Evolutionary conservation across 2,797 vertebrate genomes (phyloP).

Genomic region (Paratrypauchen microcephalus): DNA sequence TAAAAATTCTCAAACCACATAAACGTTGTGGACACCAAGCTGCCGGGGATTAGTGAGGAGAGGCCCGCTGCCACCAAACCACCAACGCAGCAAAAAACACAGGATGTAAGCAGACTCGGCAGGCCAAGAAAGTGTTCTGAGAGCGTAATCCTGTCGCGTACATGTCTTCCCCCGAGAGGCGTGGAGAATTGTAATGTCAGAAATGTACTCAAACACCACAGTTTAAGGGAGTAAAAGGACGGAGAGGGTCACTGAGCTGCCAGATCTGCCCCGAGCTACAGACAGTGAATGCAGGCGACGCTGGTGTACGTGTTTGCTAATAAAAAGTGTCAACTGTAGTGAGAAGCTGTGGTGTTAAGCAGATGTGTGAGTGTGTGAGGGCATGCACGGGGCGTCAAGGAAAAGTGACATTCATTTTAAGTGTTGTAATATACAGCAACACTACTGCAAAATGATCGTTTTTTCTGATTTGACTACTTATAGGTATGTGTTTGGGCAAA

Average conservation of each 20-base stretch:
- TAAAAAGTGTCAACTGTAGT: slow-evolving; percentile 21
- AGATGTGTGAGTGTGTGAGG: slow-evolving; percentile 14
- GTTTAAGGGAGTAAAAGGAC: slow-evolving; percentile 43
- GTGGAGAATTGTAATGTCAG: slow-evolving; percentile 40
- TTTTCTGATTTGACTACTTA: no score
- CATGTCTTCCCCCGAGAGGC: slow-evolving; percentile 22
- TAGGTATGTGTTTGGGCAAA: no score
- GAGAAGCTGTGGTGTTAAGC: slow-evolving; percentile 10
- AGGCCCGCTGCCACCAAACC: slow-evolving; percentile 47
- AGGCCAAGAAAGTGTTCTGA: slow-evolving; percentile 25
- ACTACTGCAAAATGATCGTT: no score
- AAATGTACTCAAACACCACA: slow-evolving; percentile 27
- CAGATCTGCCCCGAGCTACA: slow-evolving; percentile 36
- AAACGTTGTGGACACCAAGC: slow-evolving; percentile 40
- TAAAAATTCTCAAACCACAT: neutral
- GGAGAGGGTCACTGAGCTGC: slow-evolving; percentile 40
- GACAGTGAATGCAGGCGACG: neutral
- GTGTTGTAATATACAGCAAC: neutral
- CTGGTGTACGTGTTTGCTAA: slow-evolving; percentile 18
- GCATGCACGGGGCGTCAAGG: slow-evolving; percentile 10
- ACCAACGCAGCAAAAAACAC: slow-evolving; percentile 25
- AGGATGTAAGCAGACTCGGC: slow-evolving; percentile 13
- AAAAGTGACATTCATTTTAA: neutral
- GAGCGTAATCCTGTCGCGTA: slow-evolving; percentile 37
- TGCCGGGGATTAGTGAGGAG: slow-evolving; percentile 56